Evolutionary conservation across 2,113 vertebrate genomes (phyloP).

Genomic region (Oncorhynchus clarkii): DNA sequence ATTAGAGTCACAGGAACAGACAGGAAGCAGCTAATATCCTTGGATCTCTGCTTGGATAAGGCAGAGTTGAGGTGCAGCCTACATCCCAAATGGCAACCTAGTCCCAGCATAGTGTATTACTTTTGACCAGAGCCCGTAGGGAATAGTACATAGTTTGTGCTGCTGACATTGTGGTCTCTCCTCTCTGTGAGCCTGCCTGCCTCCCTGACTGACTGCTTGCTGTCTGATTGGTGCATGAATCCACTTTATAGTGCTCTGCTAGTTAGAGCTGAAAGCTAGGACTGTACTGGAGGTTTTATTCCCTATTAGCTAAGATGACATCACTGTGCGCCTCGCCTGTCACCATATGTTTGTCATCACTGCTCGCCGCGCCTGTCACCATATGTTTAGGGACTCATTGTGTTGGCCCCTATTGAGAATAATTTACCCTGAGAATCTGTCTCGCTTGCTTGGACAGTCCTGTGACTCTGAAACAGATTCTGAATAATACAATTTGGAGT

Average conservation of each 20-base stretch:
- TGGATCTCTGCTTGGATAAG: slow-evolving; percentile 12
- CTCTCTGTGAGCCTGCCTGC: no score
- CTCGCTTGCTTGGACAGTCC: neutral
- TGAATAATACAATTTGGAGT: slow-evolving; percentile 1
- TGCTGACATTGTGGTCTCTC: slow-evolving; percentile 3
- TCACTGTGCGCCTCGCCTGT: slow-evolving; percentile 7
- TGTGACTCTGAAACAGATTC: slow-evolving; percentile 7
- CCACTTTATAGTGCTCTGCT: neutral
- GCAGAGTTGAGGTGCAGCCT: slow-evolving; percentile 31
- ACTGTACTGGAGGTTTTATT: neutral
- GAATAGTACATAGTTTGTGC: slow-evolving; percentile 28
- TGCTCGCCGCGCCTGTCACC: slow-evolving; percentile 2
- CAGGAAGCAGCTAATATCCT: slow-evolving; percentile 37
- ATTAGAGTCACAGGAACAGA: slow-evolving; percentile 43
- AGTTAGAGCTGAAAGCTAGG: neutral
- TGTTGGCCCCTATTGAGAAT: slow-evolving; percentile 11
- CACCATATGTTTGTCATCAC: slow-evolving; percentile 15
- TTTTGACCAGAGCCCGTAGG: no score
- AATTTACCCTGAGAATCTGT: neutral
- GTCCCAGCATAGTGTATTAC: no score
- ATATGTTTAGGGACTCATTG: slow-evolving; percentile 5
- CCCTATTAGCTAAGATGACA: slow-evolving; percentile 6
- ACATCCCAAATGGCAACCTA: no score
- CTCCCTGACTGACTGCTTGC: no score
- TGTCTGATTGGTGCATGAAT: no score